phyloP scores from a whole-genome alignment of 2,888 invertebrate genomes.

The Lasioglossum lativentre region DNA sequence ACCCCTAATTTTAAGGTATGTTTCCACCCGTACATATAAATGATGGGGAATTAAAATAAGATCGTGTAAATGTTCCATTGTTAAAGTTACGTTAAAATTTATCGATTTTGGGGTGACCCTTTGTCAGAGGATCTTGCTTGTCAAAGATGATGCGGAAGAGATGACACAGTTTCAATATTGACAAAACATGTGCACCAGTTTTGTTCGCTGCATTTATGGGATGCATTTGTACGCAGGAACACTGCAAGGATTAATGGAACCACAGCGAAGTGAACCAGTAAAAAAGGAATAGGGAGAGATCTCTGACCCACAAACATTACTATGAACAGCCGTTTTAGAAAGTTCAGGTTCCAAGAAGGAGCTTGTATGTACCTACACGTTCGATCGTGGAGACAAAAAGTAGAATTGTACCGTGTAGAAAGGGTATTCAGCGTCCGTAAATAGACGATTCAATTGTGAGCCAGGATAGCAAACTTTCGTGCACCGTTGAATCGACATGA shows the following conservation, averaged over 20 bases:
- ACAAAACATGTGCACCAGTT: not conserved
- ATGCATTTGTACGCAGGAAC: not conserved
- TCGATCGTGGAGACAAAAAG: not conserved
- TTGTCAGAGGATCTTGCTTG: not conserved
- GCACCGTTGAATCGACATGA: constrained; percentile 5
- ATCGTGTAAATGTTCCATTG: not conserved
- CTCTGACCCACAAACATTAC: constrained; percentile 1
- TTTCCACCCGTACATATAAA: no score
- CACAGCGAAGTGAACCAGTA: not conserved
- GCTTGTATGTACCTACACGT: constrained; percentile 8
- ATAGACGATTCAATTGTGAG: constrained; percentile 13
- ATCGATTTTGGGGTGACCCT: not conserved
- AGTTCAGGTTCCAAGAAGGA: not conserved
- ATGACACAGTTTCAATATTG: not conserved
- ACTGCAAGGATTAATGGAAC: not conserved
- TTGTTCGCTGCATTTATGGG: not conserved
- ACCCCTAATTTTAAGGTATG: no score
- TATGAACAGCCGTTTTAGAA: not conserved
- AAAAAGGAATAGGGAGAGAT: not conserved
- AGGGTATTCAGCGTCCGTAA: not conserved
- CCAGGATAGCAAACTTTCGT: constrained; percentile 1
- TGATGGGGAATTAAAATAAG: not conserved
- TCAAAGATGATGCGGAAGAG: not conserved
- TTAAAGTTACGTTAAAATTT: not conserved
- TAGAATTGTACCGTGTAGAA: not conserved